Percentiles rank a stretch among this genome's conserved stretches.
Conservation (phyloP, 1,140 invertebrate species). For the Zaprionus gabonicus region DNA sequence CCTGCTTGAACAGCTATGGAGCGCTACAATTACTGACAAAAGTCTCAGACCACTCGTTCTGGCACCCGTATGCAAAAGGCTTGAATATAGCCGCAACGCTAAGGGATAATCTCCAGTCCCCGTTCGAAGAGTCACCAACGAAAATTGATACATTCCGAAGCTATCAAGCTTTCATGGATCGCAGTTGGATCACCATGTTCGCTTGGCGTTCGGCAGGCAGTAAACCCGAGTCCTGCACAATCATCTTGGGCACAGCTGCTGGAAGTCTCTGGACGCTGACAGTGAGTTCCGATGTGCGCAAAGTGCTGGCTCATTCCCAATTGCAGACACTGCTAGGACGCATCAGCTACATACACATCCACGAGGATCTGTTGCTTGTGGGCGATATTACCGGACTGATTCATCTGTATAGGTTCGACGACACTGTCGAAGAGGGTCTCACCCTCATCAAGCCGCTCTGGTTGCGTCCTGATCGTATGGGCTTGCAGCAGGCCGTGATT, state of each 20-base stretch:
- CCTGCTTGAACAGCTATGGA: constrained; percentile 46
- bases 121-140: constrained; percentile 1
- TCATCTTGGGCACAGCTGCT: constrained; percentile 60
- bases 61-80: constrained; percentile 17
- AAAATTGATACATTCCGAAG: constrained; percentile 43
- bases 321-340: constrained; percentile 50
- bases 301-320: constrained; percentile 22
- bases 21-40: constrained; percentile 46
- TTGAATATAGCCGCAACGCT: constrained; percentile 42
- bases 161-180: constrained; percentile 52
- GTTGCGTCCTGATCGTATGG: constrained; percentile 62
- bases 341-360: constrained; percentile 47
- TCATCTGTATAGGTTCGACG: constrained; percentile 38
- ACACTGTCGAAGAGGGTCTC: not conserved
- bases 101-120: constrained; percentile 40
- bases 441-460: constrained; percentile 50
- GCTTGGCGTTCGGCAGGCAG: constrained; percentile 39
- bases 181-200: constrained; percentile 68
- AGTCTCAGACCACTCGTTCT: constrained; percentile 7
- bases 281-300: constrained; percentile 15
- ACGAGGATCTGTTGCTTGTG: constrained; percentile 58
- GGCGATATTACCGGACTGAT: constrained; percentile 48
- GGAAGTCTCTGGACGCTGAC: constrained; percentile 59
- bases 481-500: constrained; percentile 51
- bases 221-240: constrained; percentile 9